Evolutionary conservation across 2,888 invertebrate species (phyloP).

Genomic region (Latrodectus hesperus): DNA sequence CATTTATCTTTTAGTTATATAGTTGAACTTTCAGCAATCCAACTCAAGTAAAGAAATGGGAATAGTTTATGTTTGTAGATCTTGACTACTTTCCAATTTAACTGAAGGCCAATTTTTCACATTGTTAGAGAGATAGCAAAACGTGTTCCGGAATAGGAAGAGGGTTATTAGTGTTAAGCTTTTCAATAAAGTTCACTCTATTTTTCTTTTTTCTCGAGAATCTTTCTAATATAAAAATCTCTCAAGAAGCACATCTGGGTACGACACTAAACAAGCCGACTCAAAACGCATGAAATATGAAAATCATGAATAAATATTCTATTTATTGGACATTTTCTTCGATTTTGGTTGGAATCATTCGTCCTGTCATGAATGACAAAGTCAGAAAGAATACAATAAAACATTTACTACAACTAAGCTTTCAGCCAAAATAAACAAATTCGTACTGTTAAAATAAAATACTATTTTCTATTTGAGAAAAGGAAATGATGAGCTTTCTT

Average conservation of each 20-base stretch:
- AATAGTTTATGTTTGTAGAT: not conserved
- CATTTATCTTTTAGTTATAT: no score
- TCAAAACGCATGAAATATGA: not conserved
- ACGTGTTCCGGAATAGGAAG: not conserved
- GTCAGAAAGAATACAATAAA: not conserved
- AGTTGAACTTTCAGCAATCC: no score
- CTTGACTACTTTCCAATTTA: slow-evolving; percentile 3
- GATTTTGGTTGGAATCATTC: slow-evolving; percentile 18
- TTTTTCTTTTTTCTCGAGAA: not conserved
- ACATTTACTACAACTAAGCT: not conserved
- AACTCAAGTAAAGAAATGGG: no score
- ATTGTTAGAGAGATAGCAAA: slow-evolving; percentile 2
- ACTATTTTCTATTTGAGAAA: not conserved
- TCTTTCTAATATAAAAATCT: not conserved
- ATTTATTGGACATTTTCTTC: slow-evolving; percentile 15
- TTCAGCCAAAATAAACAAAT: not conserved
- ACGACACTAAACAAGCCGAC: not conserved
- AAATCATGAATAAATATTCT: slow-evolving; percentile 31
- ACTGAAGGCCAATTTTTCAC: not conserved
- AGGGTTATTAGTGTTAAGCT: slow-evolving; percentile 1
- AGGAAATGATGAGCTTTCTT: not conserved
- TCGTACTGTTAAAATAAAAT: not conserved
- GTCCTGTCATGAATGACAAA: slow-evolving; percentile 22
- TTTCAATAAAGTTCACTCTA: not conserved
- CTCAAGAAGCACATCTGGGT: not conserved